Base-by-base conservation (phyloP, 2,113 vertebrate genomes). In the Peromyscus leucopus region DNA sequence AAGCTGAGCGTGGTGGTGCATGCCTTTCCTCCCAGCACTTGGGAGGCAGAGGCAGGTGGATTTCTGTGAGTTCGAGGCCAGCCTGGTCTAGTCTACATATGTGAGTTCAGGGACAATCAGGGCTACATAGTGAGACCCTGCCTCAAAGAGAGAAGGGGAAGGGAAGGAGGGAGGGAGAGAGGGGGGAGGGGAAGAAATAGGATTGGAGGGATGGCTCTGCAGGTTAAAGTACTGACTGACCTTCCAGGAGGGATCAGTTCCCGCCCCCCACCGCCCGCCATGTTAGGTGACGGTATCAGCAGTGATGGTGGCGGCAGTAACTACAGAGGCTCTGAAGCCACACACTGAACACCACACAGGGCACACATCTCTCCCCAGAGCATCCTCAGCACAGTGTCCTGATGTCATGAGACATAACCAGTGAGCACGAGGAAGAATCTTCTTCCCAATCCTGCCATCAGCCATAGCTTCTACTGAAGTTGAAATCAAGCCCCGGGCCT, bases 111-210 rank as follows among this genome's bases (percentile, higher is more conserved):
- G 39, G 24, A 63, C 26, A 84, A 39, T 24, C 36, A 42, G 57
- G 22, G 10, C 5, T 83, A 83, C 36, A 16, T 16, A 61, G 22
- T 61, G 22, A 83, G 59, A 61, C 36, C 22, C 57, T 72, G 7
- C 19, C 36, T 61, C 8, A 80, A 36, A 79, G 16, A 51, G 17
- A 36, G 1, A 2, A 4, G 1, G 0, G 31, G 10, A 16, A 21
- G 21, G 46, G 71, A 80, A 15, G 11, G 63, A 86, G 5, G 22
- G 7, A 57, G 31, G 24, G 15, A 31, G 26, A 55, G 2, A 28
- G 39, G 7, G 8, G 21, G 36, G 9, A 2, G 19, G 39, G 3
- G 15, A 59, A 24, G 59, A 26, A 28, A 84, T 33, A 71, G 33
- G 13, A 63, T 59, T 26, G n/a, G 15, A 85, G 61, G 31, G 16